These are phyloP conservation scores for Tipula confusa DNA, from an alignment of 2,888 invertebrate genomes.

Conservation along the genomic window DNA sequence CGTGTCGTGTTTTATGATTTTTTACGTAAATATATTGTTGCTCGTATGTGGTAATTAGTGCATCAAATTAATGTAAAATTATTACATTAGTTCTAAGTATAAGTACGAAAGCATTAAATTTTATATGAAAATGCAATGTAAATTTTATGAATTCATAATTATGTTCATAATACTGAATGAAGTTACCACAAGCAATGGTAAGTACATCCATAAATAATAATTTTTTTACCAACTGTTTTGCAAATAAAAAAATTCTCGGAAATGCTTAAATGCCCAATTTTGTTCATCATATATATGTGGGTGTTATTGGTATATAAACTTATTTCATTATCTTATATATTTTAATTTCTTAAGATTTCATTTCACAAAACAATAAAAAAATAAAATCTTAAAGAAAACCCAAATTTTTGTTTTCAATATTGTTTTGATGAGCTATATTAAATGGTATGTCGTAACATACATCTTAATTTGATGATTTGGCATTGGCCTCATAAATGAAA, in stretches of 20 bases:
- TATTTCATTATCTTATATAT: not conserved
- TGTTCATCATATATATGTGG: not conserved
- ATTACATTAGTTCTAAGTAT: not conserved
- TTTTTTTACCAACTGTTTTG: not conserved
- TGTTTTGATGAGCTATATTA: not conserved
- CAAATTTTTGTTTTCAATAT: not conserved
- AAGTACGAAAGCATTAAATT: not conserved
- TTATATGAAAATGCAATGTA: not conserved
- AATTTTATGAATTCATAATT: not conserved
- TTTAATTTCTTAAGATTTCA: not conserved
- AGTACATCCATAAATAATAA: not conserved
- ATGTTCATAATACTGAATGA: not conserved
- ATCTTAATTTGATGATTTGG: not conserved
- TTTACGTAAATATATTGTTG: not conserved
- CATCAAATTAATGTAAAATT: not conserved
- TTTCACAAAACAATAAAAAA: not conserved
- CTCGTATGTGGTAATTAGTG: not conserved
- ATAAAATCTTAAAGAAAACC: not conserved
- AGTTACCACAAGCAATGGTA: not conserved
- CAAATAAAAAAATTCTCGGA: not conserved
- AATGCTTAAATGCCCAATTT: not conserved
- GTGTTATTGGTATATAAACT: not conserved
- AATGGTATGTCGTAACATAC: not conserved
- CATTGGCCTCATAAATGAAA: not conserved
- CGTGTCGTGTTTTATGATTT: not conserved